Conservation (phyloP, 1,140 invertebrate species). For the Wiebesia pumilae region DNA sequence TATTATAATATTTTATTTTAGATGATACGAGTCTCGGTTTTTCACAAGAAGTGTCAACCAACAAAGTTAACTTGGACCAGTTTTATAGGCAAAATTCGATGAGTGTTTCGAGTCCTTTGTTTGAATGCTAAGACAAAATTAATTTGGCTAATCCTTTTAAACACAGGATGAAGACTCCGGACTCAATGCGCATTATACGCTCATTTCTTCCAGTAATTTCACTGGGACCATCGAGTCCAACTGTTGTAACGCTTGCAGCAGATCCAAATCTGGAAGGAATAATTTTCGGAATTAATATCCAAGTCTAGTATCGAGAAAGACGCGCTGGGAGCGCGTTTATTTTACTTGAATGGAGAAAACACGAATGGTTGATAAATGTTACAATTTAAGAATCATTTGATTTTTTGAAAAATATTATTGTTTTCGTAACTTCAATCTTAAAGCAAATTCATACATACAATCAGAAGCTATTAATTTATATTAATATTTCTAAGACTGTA, state of each 20-base stretch:
- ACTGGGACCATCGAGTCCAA: constrained; percentile 15
- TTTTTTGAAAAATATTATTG: background rate
- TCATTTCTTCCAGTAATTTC: background rate
- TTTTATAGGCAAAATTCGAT: background rate
- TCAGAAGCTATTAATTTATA: constrained; percentile 4
- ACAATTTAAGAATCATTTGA: background rate
- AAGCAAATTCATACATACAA: constrained; percentile 1
- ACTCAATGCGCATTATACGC: background rate
- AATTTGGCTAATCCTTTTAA: background rate
- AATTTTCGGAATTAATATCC: background rate
- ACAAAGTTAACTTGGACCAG: background rate
- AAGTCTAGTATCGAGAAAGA: constrained; percentile 35
- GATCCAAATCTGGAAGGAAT: background rate
- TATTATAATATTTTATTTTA: constrained; percentile 15
- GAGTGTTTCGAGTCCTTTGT: background rate
- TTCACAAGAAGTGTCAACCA: background rate
- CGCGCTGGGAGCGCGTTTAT: constrained; percentile 25
- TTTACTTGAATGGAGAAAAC: constrained; percentile 10
- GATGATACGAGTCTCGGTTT: background rate
- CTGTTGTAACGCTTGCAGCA: background rate
- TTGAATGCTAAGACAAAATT: constrained; percentile 29
- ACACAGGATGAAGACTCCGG: constrained; percentile 41
- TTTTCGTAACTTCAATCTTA: background rate
- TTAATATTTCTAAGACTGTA: constrained; percentile 21
- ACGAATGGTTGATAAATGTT: constrained; percentile 5